These are phyloP conservation scores for Hydrotaea cyrtoneurina DNA, from an alignment of 2,888 invertebrate genomes.

Conservation along the genomic window DNA sequence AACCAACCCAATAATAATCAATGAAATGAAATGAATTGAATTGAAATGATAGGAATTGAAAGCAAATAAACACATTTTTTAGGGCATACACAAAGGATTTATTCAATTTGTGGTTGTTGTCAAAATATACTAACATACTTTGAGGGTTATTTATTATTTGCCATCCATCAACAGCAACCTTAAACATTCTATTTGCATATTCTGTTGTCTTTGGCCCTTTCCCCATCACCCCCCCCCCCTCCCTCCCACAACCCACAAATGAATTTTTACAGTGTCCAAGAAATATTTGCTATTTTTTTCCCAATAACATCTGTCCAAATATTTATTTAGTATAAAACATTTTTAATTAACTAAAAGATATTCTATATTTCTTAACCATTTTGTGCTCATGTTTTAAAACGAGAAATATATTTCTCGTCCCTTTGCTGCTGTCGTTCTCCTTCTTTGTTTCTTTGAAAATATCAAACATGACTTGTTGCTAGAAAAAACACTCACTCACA, in stretches of 20 bases:
- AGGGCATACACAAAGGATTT: background rate
- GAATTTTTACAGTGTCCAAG: background rate
- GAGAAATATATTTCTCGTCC: background rate
- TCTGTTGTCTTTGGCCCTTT: background rate
- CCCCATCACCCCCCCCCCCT: background rate
- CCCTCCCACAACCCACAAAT: background rate
- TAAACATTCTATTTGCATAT: background rate
- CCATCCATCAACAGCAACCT: constrained; percentile 25
- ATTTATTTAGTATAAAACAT: constrained; percentile 62
- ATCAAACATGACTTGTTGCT: constrained; percentile 54
- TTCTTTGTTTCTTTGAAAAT: background rate
- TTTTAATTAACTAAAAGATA: constrained; percentile 67
- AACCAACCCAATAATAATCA: background rate
- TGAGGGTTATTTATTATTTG: constrained; percentile 41
- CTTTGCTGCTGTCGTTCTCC: too few relatives aligned
- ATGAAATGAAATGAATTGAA: constrained; percentile 10
- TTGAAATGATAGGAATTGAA: background rate
- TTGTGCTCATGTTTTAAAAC: background rate
- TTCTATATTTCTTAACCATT: constrained; percentile 17
- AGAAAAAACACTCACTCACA: too few relatives aligned
- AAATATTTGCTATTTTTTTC: constrained; percentile 43
- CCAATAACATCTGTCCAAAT: constrained; percentile 62
- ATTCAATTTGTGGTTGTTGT: background rate
- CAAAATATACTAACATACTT: constrained; percentile 34
- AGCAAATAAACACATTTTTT: background rate